Evolutionary conservation across 2,888 invertebrate genomes (phyloP).

Genomic region (Macrosiphum euphorbiae): DNA sequence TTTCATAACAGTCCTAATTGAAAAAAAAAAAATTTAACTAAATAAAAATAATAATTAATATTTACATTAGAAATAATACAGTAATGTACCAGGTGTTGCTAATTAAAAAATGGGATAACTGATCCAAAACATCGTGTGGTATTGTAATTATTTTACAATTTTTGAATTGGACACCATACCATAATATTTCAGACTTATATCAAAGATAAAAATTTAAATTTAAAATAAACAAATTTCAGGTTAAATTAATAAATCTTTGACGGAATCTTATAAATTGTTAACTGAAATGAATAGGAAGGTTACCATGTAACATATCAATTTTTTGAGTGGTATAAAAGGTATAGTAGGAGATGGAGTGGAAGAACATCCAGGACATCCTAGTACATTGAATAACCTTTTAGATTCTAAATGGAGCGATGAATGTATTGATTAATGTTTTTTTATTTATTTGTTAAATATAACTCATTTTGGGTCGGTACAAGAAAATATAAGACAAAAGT

Average conservation of each 20-base stretch:
- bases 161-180: background rate
- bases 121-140: background rate
- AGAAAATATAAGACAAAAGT: background rate
- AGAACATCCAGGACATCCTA: background rate
- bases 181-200: background rate
- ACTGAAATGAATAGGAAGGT: background rate
- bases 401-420: too few relatives aligned
- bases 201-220: background rate
- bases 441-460: too few relatives aligned
- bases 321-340: background rate
- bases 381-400: background rate
- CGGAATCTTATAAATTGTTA: background rate
- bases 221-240: background rate
- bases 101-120: background rate
- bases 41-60: background rate
- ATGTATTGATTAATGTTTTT: too few relatives aligned
- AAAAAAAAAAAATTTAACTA: too few relatives aligned
- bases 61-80: background rate
- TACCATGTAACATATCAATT: background rate
- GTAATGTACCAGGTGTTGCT: background rate
- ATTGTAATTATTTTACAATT: background rate
- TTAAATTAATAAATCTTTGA: background rate
- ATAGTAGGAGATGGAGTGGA: background rate
- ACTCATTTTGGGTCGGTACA: too few relatives aligned
- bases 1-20: too few relatives aligned